Base-by-base conservation (phyloP, 2,113 vertebrate species). In the Pyrgilauda ruficollis region DNA sequence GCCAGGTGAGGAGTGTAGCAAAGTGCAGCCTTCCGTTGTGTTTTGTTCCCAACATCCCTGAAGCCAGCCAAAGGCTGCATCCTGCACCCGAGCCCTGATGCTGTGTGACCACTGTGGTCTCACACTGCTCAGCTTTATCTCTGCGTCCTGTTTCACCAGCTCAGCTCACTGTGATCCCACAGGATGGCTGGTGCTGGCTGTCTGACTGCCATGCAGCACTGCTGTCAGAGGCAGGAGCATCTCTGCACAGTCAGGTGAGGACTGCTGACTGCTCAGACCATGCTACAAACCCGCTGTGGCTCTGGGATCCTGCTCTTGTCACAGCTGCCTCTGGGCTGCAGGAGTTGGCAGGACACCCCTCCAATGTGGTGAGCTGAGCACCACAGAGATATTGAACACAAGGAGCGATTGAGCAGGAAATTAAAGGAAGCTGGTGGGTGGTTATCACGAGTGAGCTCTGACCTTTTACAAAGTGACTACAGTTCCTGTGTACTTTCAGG, bases 131-230 rank as follows among this genome's bases (percentile, higher is more conserved):
- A 2, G 17, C 73, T 44, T 31, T 53, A 15, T 30, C 10, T 2
- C 24, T 13, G 47, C 2, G 0, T 21, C 49, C 56, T 0, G 0
- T 63, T 66, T 39, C 13, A 13, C 17, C 6, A 3, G 30, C 52
- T 50, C 56, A 7, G 7, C 63, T 79, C 4, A 0, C 66, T n/a
- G 24, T 18, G 50, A 24, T 39, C 52, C 82, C 62, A 0, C 39
- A 6, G 74, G 44, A 20, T 11, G 5, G 49, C 67, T 41, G 56
- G 23, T 11, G 7, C 35, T 39, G 31, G 21, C 9, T 44, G 22
- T 26, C 35, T 1, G 0, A 15, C 39, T 75, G 74, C 72, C 1
- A 0, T 37, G 30, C 1, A 2, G 47, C 41, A n/a, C 13, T 18
- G 3, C 41, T 4, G 0, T 21, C 1, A 2, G 49, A 21, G 23